Percentiles rank a stretch among this genome's conserved stretches.
phyloP scores from a whole-genome alignment of 2,888 invertebrate genomes.

The Diogma glabrata region DNA sequence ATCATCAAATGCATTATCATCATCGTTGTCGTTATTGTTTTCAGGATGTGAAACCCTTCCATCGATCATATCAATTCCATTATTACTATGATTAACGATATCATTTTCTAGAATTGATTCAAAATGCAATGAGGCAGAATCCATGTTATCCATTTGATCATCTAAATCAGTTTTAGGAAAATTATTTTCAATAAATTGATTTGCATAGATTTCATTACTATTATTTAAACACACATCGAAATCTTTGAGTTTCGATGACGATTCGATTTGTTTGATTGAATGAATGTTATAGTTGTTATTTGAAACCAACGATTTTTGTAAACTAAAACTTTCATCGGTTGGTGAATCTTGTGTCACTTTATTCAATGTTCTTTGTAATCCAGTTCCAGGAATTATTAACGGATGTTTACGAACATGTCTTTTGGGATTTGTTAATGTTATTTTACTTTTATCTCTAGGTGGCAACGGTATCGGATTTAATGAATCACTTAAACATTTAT shows the following conservation, averaged over 20 bases:
- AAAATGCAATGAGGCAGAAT: conserved; percentile 35
- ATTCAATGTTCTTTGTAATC: conserved; percentile 48
- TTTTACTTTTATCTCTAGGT: conserved; percentile 58
- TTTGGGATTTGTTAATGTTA: conserved; percentile 47
- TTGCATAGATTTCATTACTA: not conserved
- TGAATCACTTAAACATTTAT: conserved; percentile 12
- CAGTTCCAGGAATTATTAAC: conserved; percentile 58
- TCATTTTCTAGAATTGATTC: conserved; percentile 35
- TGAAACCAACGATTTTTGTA: not conserved
- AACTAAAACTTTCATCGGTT: conserved; percentile 24
- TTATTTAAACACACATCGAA: conserved; percentile 5
- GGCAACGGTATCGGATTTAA: conserved; percentile 65
- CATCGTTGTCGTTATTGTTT: not conserved
- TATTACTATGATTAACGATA: conserved; percentile 23
- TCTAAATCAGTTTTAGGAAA: not conserved
- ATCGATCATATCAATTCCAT: conserved; percentile 19
- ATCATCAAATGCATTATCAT: not conserved
- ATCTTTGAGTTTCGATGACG: conserved; percentile 7
- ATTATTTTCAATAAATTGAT: conserved; percentile 9
- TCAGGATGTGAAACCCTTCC: not conserved
- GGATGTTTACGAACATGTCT: conserved; percentile 74
- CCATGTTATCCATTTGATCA: conserved; percentile 20
- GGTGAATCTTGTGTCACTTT: conserved; percentile 41
- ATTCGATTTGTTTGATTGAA: conserved; percentile 5
- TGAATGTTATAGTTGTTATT: conserved; percentile 6